Evolutionary conservation across 1,140 invertebrate genomes (phyloP), one percentile per base, ranked within the genome.

Genomic region (Pseudomyrmex pallidus): DNA sequence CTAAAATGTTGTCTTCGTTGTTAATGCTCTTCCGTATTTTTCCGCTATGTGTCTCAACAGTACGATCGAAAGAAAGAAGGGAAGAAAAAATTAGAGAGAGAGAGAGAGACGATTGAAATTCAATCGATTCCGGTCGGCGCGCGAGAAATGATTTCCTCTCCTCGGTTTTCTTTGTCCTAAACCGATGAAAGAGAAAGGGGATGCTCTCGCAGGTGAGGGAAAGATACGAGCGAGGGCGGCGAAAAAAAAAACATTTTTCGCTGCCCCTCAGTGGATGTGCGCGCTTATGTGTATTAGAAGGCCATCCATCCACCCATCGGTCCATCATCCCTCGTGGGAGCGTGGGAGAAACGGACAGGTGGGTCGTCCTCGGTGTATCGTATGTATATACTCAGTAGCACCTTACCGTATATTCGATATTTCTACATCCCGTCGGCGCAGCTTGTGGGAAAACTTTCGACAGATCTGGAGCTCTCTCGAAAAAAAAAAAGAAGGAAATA

Each of bases 291-390:
- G 83, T 86, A 86, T 88, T 83, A 82, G 85, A 54, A 35, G 35
- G n/a, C 67, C 84, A 73, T 84, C 85, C 74, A 73, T 86, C 78
- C 74, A 80, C 77, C 70, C 82, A 74, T 89, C 83, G 85, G 83
- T 87, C 83, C 85, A 74, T 83, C 85, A 87, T 85, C 76, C 76
- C 44, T 67, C 66, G 35, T 35, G 54, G 59, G 72, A 92, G 92
- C 92, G 92, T 93, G 92, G 92, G 92, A 93, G 92, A 91, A 88
- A 86, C 66, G 83, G 91, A 93, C 92, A 93, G 92, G 92, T 93
- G 92, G 90, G 77, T 85, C 86, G 80, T 85, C 61, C 73, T 50
- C 62, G 15, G 35, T 64, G 62, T 84, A 82, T 86, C 61, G 85
- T 84, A 78, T 50, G 50, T 88, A 17, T 85, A 73, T 13, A 12